Percentiles rank a stretch among this genome's conserved stretches.
These are phyloP conservation scores for Hololepta plana DNA, from an alignment of 2,888 invertebrate genomes.

Conservation along the genomic window DNA sequence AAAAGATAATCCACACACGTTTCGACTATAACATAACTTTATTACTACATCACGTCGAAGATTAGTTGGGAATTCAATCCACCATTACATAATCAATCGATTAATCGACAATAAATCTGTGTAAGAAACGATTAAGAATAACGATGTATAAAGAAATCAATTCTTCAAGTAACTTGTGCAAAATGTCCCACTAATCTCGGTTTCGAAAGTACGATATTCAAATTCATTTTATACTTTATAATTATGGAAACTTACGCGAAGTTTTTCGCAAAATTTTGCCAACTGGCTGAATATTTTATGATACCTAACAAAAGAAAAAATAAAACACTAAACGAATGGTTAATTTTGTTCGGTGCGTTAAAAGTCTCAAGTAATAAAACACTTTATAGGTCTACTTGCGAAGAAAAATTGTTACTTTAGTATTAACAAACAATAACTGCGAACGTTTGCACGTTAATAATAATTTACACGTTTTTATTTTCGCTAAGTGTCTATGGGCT, in stretches of 20 bases:
- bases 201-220: slow-evolving; percentile 1
- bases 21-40: too few species aligned
- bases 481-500: too few species aligned
- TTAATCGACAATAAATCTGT: too few species aligned
- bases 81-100: too few species aligned
- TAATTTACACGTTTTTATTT: too few species aligned
- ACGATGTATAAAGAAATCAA: too few species aligned
- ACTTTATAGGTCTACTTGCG: not conserved
- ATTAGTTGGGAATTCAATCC: too few species aligned
- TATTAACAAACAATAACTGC: too few species aligned
- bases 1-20: too few species aligned
- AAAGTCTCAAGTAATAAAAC: slow-evolving; percentile 1
- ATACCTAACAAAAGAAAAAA: slow-evolving; percentile 4
- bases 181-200: not conserved
- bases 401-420: slow-evolving; percentile 5
- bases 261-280: not conserved
- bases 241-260: not conserved
- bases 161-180: not conserved
- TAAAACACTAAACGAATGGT: not conserved
- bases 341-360: not conserved
- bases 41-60: too few species aligned
- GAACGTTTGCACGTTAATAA: too few species aligned
- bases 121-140: too few species aligned
- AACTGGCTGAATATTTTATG: slow-evolving; percentile 3
- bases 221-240: not conserved